Percentiles rank a stretch among this genome's conserved stretches.
Conservation (phyloP, 1,140 invertebrate species). For the Tetramorium simillimum region DNA sequence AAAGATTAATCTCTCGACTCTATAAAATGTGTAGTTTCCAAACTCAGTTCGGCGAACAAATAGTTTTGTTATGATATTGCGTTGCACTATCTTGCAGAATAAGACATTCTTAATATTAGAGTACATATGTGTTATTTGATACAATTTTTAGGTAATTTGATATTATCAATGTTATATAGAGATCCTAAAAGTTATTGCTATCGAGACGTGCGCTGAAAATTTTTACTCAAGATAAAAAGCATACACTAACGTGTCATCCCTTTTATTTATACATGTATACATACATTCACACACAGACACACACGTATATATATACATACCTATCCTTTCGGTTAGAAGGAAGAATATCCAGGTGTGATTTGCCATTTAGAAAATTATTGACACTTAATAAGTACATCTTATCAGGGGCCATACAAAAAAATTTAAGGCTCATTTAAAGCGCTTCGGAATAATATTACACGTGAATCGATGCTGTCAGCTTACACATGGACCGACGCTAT, state of each 20-base stretch:
- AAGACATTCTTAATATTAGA: constrained; percentile 3
- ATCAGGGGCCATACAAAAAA: constrained; percentile 64
- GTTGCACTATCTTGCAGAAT: not conserved
- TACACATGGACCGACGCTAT: constrained; percentile 57
- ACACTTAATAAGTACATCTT: constrained; percentile 51
- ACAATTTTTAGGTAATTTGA: constrained; percentile 3
- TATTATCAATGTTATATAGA: constrained; percentile 33
- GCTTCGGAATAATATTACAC: constrained; percentile 60
- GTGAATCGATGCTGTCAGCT: constrained; percentile 39
- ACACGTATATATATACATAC: not conserved
- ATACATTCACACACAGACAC: no score
- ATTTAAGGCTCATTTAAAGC: constrained; percentile 56
- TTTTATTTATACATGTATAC: constrained; percentile 16
- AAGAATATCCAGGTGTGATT: constrained; percentile 32
- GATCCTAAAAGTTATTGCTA: constrained; percentile 14
- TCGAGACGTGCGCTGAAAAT: not conserved
- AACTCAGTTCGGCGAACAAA: not conserved
- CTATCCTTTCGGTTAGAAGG: constrained; percentile 13
- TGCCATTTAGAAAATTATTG: constrained; percentile 38
- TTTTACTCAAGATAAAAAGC: constrained; percentile 3
- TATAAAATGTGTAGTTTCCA: not conserved
- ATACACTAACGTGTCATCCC: not conserved
- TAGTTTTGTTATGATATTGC: constrained; percentile 20
- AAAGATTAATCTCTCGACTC: not conserved
- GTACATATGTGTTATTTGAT: constrained; percentile 16